Base-by-base conservation (phyloP, 1,140 invertebrate genomes). In the Orussus abietinus region DNA sequence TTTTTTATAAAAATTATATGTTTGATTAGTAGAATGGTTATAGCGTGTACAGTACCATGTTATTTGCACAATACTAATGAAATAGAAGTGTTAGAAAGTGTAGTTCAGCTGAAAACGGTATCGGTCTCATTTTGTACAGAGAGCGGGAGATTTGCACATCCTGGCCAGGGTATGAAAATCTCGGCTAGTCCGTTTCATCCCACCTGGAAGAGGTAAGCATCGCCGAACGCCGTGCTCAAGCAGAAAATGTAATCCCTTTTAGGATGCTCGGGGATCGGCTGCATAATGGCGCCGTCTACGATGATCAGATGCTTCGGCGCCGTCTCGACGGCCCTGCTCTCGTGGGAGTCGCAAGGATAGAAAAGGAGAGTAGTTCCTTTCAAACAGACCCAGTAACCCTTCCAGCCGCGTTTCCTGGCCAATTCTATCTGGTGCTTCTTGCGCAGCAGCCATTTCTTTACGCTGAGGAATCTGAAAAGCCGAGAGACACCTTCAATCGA, bases 181-280 rank as follows among this genome's bases (percentile, higher is more conserved):
- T n/a, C n/a, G n/a, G n/a, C n/a, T n/a, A n/a, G n/a, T n/a, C 22
- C 22, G 22, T n/a, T 14, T 12, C 81, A 83, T 13, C 79, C 82
- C 65, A 95, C 94, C 81, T 97, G 93, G 72, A 98, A 96, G 18
- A 98, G 77, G 74, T 97, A 97, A 32, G 93, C 94, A 75, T 98
- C 95, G 38, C 95, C 95, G 74, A 96, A 98, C 7, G 94, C 92
- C 3, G 94, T 97, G 72, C 92, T 96, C 45, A 98, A 79, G 66
- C 94, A 97, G 78, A 98, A 98, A 69, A 98, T 96, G 72, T 94
- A 90, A 74, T 98, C 94, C 51, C 92, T 78, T 72, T 96, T 97
- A 1, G 95, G 95, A 75, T 98, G 94, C 72, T 98, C 95, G 5
- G 95, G 95, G 62, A 98, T 95, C 17, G 94, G 91, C 74, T 97